Conservation (phyloP, 2,797 vertebrate species). For the Rhincodon typus region DNA sequence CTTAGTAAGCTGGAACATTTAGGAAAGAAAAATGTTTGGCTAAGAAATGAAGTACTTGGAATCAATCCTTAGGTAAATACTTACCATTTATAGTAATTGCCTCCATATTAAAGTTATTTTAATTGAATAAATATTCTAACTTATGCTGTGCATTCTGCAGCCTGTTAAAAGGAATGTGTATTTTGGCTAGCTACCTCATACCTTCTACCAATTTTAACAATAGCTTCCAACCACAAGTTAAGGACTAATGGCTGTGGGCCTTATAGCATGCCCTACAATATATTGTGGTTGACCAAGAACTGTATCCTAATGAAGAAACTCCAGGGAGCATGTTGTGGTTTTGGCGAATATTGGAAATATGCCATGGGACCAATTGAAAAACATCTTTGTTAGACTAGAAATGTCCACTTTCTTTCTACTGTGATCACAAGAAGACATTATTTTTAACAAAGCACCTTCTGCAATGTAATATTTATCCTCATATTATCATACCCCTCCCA, state of each 20-base stretch:
- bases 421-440: not conserved
- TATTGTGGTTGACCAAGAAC: conserved; percentile 4
- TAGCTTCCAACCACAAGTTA: not conserved
- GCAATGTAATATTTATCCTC: not conserved
- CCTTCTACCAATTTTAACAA: not conserved
- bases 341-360: not conserved
- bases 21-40: not conserved
- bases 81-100: conserved; percentile 13
- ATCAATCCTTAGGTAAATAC: too few relatives aligned
- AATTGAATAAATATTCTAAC: conserved; percentile 10
- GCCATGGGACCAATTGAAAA: not conserved
- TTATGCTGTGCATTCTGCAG: not conserved
- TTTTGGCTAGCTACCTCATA: not conserved
- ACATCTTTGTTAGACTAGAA: too few relatives aligned
- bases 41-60: not conserved
- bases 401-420: not conserved
- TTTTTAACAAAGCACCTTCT: not conserved
- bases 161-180: not conserved
- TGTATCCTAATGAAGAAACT: not conserved
- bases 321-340: not conserved
- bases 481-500: not conserved
- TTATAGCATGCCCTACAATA: not conserved
- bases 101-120: not conserved
- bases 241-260: not conserved
- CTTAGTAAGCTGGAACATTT: not conserved